Conservation (phyloP, 2,888 invertebrate species). For the Ophion slaviceki region DNA sequence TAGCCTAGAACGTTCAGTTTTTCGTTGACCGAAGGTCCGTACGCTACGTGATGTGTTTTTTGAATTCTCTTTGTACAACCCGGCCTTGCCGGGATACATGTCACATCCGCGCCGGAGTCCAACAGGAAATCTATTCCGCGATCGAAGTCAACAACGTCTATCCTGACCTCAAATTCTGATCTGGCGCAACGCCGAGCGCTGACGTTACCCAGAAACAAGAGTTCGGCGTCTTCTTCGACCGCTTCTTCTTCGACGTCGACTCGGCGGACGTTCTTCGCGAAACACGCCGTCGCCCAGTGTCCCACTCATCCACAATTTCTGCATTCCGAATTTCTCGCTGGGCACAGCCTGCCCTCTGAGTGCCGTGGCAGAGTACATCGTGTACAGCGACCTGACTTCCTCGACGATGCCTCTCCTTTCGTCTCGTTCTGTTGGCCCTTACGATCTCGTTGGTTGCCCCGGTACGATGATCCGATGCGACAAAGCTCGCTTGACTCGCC, state of each 20-base stretch:
- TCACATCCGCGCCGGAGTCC: constrained; percentile 15
- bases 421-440: not conserved
- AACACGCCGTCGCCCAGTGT: constrained; percentile 68
- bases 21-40: not conserved
- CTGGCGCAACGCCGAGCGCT: not conserved
- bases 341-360: constrained; percentile 52
- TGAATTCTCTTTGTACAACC: constrained; percentile 15
- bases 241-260: constrained; percentile 23
- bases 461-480: constrained; percentile 8
- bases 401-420: not conserved
- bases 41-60: constrained; percentile 4
- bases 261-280: constrained; percentile 41
- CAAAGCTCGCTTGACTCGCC: constrained; percentile 28
- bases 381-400: constrained; percentile 13
- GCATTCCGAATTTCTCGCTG: constrained; percentile 64
- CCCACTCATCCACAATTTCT: constrained; percentile 64
- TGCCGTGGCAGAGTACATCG: constrained; percentile 44
- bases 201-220: constrained; percentile 5
- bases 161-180: constrained; percentile 1
- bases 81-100: constrained; percentile 3
- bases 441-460: not conserved
- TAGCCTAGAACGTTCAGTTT: constrained; percentile 32
- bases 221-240: not conserved
- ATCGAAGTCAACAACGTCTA: constrained; percentile 15
- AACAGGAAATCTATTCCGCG: constrained; percentile 2